Evolutionary conservation across 2,797 vertebrate genomes (phyloP), one percentile per base, ranked within the genome.

Genomic region (Peromyscus attwateri): DNA sequence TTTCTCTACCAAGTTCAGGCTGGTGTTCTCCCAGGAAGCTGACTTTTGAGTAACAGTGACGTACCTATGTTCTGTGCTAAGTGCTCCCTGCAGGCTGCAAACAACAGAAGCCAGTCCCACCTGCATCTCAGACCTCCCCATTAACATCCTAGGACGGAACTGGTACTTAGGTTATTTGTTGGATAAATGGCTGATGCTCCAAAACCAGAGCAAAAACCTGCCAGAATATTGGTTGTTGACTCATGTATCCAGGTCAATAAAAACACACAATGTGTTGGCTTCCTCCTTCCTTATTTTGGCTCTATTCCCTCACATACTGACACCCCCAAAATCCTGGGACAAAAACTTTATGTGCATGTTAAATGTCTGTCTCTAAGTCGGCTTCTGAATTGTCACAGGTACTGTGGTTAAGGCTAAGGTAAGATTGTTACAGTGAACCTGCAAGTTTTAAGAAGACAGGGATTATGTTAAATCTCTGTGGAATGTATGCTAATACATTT

Each of bases 391-490:
- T 52, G 66, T 83, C 62, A 89, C 57, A 94, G 64, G 68, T 76
- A 73, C 81, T 91, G 57, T 43, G 23, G 57, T 76, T 93, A 89
- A 91, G 43, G 88, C 79, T 46, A 81, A 92, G 82, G 91, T 88
- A 84, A 85, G 89, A 82, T 85, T 93, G 82, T 93, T 87, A 79
- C 2, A 73, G 76, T 71, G 89, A 94, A 93, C 64, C 71, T 90
- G 73, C 11, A 85, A 34, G 70, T 94, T 79, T 82, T 52, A 66
- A 94, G 66, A 87, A 91, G 91, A 80, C 34, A 66, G 84, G 52
- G 90, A 91, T 97, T 93, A 96, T 79, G 75, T 89, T 95, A 94
- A 92, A 23, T 55, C 85, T 43, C 73, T 55, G 9, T 62, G 94
- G 97, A 96, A 97, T 89, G 89, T 29, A 68, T 16, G 25, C 21